These are phyloP conservation scores for Remorina albescens DNA, from an alignment of 2,797 vertebrate genomes.

Conservation along the genomic window DNA sequence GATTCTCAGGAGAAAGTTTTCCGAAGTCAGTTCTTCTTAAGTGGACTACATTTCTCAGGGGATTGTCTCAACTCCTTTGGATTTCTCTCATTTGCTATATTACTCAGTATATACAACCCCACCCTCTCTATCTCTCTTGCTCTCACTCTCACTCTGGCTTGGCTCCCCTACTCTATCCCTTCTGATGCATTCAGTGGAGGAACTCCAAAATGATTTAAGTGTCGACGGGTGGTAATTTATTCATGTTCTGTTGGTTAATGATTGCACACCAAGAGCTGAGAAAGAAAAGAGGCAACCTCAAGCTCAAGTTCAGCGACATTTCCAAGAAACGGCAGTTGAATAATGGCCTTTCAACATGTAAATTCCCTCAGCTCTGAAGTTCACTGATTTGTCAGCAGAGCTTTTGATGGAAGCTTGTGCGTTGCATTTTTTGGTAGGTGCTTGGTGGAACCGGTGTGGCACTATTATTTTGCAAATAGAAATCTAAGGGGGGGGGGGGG, in stretches of 20 bases:
- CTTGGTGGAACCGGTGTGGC: background rate
- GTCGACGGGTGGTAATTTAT: conserved; percentile 67
- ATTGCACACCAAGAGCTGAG: conserved; percentile 32
- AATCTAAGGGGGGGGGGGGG: background rate
- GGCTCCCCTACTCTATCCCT: conserved; percentile 3
- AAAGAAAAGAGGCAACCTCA: conserved; percentile 42
- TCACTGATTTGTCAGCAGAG: conserved; percentile 52
- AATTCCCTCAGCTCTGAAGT: conserved; percentile 55
- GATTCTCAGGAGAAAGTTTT: conserved; percentile 57
- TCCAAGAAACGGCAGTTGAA: conserved; percentile 57
- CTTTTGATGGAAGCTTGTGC: conserved; percentile 33
- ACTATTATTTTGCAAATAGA: conserved; percentile 58
- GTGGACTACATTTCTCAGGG: conserved; percentile 60
- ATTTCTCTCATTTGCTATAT: conserved; percentile 59
- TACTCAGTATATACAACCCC: conserved; percentile 43
- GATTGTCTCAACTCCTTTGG: conserved; percentile 42
- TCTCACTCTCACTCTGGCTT: conserved; percentile 9
- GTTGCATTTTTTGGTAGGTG: conserved; percentile 13
- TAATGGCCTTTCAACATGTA: conserved; percentile 63
- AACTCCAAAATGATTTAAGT: conserved; percentile 58
- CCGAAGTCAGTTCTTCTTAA: conserved; percentile 59
- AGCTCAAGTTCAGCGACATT: conserved; percentile 61
- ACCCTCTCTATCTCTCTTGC: too few species aligned
- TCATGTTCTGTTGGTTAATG: conserved; percentile 63
- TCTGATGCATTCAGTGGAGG: conserved; percentile 39